A percentile compares a stretch with the other conserved stretches of the same genome.
These are phyloP conservation scores for Drosophila novamexicana DNA, from an alignment of 1,140 invertebrate genomes.

Conservation along the genomic window DNA sequence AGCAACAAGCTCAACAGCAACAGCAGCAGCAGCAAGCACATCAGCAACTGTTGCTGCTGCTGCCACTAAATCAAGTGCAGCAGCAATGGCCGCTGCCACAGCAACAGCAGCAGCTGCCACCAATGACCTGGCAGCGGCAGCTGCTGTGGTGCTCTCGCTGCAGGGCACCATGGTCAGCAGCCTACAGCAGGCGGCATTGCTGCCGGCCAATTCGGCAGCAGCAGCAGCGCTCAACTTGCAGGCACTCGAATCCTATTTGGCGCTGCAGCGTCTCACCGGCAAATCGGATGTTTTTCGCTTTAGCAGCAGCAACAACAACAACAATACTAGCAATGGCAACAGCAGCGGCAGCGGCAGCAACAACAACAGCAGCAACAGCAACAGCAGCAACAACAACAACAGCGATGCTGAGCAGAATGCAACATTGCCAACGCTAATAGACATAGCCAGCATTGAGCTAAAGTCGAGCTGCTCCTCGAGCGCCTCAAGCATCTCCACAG, in stretches of 20 bases:
- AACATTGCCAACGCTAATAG: slow-evolving; percentile 59
- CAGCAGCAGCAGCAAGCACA: slow-evolving; percentile 21
- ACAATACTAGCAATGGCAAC: slow-evolving; percentile 52
- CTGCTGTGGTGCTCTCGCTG: slow-evolving; percentile 88
- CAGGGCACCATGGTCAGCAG: slow-evolving; percentile 91
- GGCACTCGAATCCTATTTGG: slow-evolving; percentile 92
- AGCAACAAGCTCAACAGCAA: slow-evolving; percentile 3
- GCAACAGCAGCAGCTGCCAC: slow-evolving; percentile 68
- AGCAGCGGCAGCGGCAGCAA: slow-evolving; percentile 41
- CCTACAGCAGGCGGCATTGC: slow-evolving; percentile 89
- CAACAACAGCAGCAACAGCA: slow-evolving; percentile 29
- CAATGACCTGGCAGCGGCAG: slow-evolving; percentile 84
- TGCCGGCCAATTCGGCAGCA: slow-evolving; percentile 91
- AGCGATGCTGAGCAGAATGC: slow-evolving; percentile 44
- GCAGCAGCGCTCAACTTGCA: slow-evolving; percentile 92
- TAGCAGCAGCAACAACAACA: slow-evolving; percentile 23
- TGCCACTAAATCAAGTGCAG: slow-evolving; percentile 53
- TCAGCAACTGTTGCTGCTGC: slow-evolving; percentile 28
- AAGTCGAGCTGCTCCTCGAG: slow-evolving; percentile 83
- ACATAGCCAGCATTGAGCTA: slow-evolving; percentile 83
- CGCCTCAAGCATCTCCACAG: slow-evolving; percentile 79
- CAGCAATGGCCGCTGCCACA: slow-evolving; percentile 67
- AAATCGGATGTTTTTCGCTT: slow-evolving; percentile 81
- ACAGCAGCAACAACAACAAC: slow-evolving; percentile 42
- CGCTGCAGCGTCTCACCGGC: slow-evolving; percentile 89